These are phyloP conservation scores for Edolisoma coerulescens DNA, from an alignment of 2,113 vertebrate genomes.

Conservation along the genomic window DNA sequence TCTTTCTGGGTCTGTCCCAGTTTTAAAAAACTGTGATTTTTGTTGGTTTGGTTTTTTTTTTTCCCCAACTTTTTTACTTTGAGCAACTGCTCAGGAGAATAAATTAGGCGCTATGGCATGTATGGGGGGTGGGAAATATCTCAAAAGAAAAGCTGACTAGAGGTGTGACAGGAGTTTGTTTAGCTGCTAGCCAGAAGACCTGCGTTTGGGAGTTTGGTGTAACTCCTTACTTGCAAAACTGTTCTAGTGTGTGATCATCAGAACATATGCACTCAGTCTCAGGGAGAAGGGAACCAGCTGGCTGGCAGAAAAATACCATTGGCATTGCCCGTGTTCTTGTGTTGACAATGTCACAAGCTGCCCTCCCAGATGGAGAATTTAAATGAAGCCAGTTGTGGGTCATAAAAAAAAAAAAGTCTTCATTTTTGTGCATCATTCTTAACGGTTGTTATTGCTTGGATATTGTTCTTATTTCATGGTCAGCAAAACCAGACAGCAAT, in stretches of 20 bases:
- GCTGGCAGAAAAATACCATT: constrained; percentile 77
- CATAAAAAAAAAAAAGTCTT: constrained; percentile 26
- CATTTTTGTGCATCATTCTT: constrained; percentile 27
- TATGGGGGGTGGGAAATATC: neutral
- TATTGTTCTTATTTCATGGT: neutral
- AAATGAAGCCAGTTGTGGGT: constrained; percentile 72
- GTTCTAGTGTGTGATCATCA: constrained; percentile 64
- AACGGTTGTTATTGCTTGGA: neutral
- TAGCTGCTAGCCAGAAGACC: constrained; percentile 62
- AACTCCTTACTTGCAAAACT: constrained; percentile 57
- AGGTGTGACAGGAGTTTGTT: constrained; percentile 35
- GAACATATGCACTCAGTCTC: constrained; percentile 70
- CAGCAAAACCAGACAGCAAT: neutral
- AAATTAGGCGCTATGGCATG: neutral
- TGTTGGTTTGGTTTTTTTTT: neutral
- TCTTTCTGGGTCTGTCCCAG: constrained; percentile 34
- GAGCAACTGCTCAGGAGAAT: constrained; percentile 57
- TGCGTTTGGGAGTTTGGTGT: constrained; percentile 23
- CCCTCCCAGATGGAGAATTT: constrained; percentile 78
- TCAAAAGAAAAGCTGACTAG: constrained; percentile 48
- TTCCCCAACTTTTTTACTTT: neutral
- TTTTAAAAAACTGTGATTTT: constrained; percentile 41
- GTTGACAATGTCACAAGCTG: constrained; percentile 78
- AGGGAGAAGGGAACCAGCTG: constrained; percentile 71
- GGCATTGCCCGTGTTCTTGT: constrained; percentile 72